These are phyloP conservation scores for Scolopax mira DNA, from an alignment of 2,113 vertebrate species.

Conservation along the genomic window DNA sequence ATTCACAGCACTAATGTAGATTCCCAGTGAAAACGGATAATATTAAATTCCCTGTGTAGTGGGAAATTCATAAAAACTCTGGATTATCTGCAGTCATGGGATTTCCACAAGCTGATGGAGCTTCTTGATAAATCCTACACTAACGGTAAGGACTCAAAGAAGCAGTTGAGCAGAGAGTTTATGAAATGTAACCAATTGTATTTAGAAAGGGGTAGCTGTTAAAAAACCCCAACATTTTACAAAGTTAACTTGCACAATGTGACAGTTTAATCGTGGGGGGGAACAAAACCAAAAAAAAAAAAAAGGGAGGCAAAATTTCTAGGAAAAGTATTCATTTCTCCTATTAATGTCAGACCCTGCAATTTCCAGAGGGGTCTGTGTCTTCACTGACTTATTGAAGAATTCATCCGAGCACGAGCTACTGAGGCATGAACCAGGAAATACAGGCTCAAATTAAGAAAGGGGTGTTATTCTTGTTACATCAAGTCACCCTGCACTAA, in stretches of 20 bases:
- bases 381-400: slow-evolving; percentile 71
- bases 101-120: neutral
- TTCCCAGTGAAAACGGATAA: neutral
- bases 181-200: neutral
- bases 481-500: slow-evolving; percentile 77
- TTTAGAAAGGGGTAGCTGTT: neutral
- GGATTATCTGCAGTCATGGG: rapidly evolving
- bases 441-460: neutral
- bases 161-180: neutral
- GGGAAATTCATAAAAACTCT: neutral
- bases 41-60: neutral
- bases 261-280: neutral
- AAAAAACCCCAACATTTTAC: neutral
- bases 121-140: neutral
- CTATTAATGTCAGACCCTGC: neutral
- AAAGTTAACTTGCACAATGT: neutral
- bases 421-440: slow-evolving; percentile 35
- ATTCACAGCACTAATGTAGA: neutral
- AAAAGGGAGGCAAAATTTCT: neutral
- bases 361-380: slow-evolving; percentile 27
- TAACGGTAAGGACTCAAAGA: neutral
- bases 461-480: slow-evolving; percentile 68
- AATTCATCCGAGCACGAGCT: slow-evolving; percentile 70
- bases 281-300: neutral
- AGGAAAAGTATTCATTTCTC: neutral